Evolutionary conservation across 2,888 invertebrate species (phyloP).

Genomic region (Diarsia mendica): DNA sequence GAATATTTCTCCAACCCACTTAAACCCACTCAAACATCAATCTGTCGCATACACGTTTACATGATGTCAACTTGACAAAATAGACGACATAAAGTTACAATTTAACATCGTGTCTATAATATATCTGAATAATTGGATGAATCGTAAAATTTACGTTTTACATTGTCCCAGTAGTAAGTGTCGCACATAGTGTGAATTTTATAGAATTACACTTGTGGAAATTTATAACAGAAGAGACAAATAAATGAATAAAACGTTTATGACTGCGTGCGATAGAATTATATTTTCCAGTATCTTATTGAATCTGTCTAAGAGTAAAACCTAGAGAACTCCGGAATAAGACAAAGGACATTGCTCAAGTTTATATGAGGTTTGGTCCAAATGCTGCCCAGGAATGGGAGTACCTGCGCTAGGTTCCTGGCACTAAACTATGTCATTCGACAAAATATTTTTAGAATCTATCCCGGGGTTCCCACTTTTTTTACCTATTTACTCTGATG

Average conservation of each 20-base stretch:
- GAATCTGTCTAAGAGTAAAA: not conserved
- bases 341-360: too few species aligned
- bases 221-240: not conserved
- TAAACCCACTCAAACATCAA: slow-evolving; percentile 12
- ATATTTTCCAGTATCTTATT: not conserved
- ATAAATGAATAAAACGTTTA: not conserved
- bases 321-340: too few species aligned
- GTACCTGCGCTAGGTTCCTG: too few species aligned
- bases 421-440: too few species aligned
- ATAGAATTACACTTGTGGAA: not conserved
- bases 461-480: too few species aligned
- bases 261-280: not conserved
- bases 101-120: slow-evolving; percentile 42
- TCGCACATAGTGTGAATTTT: slow-evolving; percentile 30
- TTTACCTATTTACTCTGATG: too few species aligned
- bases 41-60: not conserved
- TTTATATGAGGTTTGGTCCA: too few species aligned
- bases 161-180: slow-evolving; percentile 18
- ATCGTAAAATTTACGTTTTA: slow-evolving; percentile 43
- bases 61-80: slow-evolving; percentile 15
- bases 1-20: slow-evolving; percentile 1
- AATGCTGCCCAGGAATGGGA: too few species aligned
- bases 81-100: slow-evolving; percentile 38
- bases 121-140: slow-evolving; percentile 42
- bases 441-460: too few species aligned